Evolutionary conservation across 2,888 invertebrate genomes (phyloP).

Genomic region (Saturnia japonica): DNA sequence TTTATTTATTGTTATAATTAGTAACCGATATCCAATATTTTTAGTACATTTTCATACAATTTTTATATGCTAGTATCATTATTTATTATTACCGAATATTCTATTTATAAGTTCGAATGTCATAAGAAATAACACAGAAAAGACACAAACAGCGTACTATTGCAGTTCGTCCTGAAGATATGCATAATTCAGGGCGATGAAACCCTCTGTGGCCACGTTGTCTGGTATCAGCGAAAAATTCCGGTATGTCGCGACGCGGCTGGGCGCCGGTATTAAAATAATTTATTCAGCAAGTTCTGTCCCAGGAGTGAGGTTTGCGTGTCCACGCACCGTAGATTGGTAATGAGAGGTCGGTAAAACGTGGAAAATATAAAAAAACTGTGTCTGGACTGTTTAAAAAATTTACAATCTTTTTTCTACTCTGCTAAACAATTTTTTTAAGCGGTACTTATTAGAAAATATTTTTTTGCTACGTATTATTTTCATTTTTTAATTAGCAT

Average conservation of each 20-base stretch:
- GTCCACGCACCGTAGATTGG: constrained; percentile 18
- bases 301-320: constrained; percentile 44
- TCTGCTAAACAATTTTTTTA: too few relatives aligned
- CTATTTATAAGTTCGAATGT: background rate
- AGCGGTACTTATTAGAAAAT: too few relatives aligned
- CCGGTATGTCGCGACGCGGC: constrained; percentile 26
- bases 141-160: constrained; percentile 8
- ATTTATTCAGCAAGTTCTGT: constrained; percentile 47
- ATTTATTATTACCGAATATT: too few relatives aligned
- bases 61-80: too few relatives aligned
- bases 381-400: background rate
- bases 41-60: too few relatives aligned
- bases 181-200: constrained; percentile 59
- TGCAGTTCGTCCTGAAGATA: constrained; percentile 19
- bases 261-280: constrained; percentile 43
- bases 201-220: constrained; percentile 34
- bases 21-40: background rate
- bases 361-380: constrained; percentile 27
- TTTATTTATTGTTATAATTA: background rate
- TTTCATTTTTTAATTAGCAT: too few relatives aligned
- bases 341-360: constrained; percentile 27
- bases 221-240: constrained; percentile 36
- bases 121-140: background rate
- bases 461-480: too few relatives aligned
- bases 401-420: too few relatives aligned